Evolutionary conservation across 1,140 invertebrate species (phyloP), one percentile per base, ranked within the genome.

Genomic region (Odontomachus brunneus): DNA sequence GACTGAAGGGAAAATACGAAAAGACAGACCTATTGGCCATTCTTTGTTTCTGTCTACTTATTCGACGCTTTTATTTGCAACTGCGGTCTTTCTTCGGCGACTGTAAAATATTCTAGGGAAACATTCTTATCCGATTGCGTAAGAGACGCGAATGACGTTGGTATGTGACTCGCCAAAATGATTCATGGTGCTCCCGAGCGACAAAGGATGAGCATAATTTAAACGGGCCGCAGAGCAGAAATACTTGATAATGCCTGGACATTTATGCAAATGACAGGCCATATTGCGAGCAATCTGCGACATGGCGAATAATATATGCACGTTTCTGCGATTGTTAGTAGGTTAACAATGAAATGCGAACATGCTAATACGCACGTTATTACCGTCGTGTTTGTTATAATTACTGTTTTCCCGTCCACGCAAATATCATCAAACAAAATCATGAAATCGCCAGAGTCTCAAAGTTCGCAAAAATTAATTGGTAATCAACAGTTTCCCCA

Each of bases 361-460:
- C 26, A 33, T 14, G 38, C 33, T 69, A 17, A 44, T 78, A 29
- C 24, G 17, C 22, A 5, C 66, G 57, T 48, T 26, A 26, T 71
- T 67, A 57, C 22, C 33, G 33, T 55, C 49, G 67, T 55, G 22
- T 78, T 69, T 71, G n/a, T 69, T 69, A n/a, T 80, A 69, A 78
- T 78, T 55, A 78, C 55, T 29, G 33, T 78, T 55, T 17, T 19
- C 49, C 55, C n/a, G 22, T 67, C 48, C 38, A 19, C 17, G 9
- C 59, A 3, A 44, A 5, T 7, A 11, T 44, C 9, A 11, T 7
- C 38, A 7, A 7, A 11, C 38, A 7, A 11, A 11, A 44, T 4
- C 3, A 7, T 11, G 38, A 4, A 7, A 44, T 44, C 9, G 38
- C 38, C 38, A 7, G 38, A 7, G 3, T 44, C 9, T 44, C 38